Percentiles rank a stretch among this genome's conserved stretches.
Evolutionary conservation across 92 coral and sea anemone species (phyloP).

Genomic region (Umimayanthus chanpuru): DNA sequence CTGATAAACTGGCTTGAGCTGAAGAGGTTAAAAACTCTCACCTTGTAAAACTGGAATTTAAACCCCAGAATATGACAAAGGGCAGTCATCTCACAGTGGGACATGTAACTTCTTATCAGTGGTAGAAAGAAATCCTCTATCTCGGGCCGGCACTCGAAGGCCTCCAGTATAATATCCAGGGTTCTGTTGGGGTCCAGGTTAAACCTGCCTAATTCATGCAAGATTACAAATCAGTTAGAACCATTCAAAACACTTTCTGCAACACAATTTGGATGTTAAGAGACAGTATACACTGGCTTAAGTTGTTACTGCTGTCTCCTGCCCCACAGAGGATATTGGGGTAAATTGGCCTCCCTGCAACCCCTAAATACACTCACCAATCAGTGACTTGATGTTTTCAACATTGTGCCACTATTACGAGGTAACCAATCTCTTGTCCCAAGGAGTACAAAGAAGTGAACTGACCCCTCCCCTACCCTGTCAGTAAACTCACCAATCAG

Average conservation of each 20-base stretch:
- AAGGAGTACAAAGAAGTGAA: too few relatives aligned
- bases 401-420: slow-evolving; percentile 60
- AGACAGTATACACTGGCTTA: not conserved
- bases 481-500: slow-evolving; percentile 74
- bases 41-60: slow-evolving; percentile 98
- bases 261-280: too few relatives aligned
- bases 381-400: slow-evolving; percentile 93
- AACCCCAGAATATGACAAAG: slow-evolving; percentile 96
- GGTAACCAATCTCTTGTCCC: too few relatives aligned
- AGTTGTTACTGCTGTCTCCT: too few relatives aligned
- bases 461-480: not conserved
- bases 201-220: slow-evolving; percentile 73
- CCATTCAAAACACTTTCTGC: too few relatives aligned
- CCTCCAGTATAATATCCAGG: slow-evolving; percentile 90
- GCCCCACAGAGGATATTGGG: too few relatives aligned
- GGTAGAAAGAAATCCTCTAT: slow-evolving; percentile 87
- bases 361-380: slow-evolving; percentile 62
- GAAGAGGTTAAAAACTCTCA: too few relatives aligned
- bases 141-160: slow-evolving; percentile 85
- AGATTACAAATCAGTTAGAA: not conserved
- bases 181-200: slow-evolving; percentile 95
- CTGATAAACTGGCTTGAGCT: too few relatives aligned
- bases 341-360: too few relatives aligned
- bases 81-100: slow-evolving; percentile 83
- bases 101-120: slow-evolving; percentile 82